Base-by-base conservation (phyloP, 2,888 invertebrate species). In the Volucella zonaria region DNA sequence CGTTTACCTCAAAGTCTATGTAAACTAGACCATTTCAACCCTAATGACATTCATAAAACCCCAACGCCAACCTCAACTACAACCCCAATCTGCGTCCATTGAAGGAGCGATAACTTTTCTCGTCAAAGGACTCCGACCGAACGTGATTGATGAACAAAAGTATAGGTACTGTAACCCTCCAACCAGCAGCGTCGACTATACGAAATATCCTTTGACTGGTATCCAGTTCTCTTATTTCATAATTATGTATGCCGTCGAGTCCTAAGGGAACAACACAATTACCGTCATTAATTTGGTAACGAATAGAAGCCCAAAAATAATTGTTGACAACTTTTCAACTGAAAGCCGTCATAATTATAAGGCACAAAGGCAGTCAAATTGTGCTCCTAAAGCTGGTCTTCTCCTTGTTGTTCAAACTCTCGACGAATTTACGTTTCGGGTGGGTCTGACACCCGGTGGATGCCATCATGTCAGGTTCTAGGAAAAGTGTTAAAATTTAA, bases 401-500 rank as follows among this genome's bases (percentile, higher is more conserved):
- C 56, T 40, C 14, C 10, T 1, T 52, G 54, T n/a, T 47, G 47
- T 59, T 58, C 43, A 54, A 2, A n/a, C 23, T 54, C 38, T 54
- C 23, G 42, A 15, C n/a, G 11, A 18, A 49, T 49, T 9, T 8
- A 4, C 23, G 66, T 38, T 47, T 49, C 31, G 9, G 8, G 59
- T 49, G 38, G 42, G n/a, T 51, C 14, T 76, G 59, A 59, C 67
- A 64, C 51, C 70, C 43, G 38, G 31, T 49, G 64, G 71, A 31
- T 31, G 31, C 31, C 31, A 31, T 31, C 31, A 31, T 31, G 6
- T 31, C 6, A 31, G 31, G 71, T 61, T 64, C 75, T 52, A 75
- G 81, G 76, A 80, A 83, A 83, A 83, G 83, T 79, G 83, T 83
- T 83, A 83, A 83, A 83, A 83, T 83, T 79, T 56, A 75, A 83